Evolutionary conservation across 2,888 invertebrate genomes (phyloP).

Genomic region (Hypena proboscidalis): DNA sequence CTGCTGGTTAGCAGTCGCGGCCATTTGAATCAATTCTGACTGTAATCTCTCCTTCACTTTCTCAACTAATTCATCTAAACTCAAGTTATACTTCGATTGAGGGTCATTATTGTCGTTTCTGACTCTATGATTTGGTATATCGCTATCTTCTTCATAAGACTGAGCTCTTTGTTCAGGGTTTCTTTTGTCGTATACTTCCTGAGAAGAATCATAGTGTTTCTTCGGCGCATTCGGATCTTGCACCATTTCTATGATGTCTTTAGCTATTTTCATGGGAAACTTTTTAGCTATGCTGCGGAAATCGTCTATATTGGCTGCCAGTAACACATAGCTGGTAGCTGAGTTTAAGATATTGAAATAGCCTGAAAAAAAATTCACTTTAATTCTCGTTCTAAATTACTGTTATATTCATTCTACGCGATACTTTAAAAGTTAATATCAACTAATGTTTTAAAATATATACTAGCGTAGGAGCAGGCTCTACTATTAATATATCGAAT

Average conservation of each 20-base stretch:
- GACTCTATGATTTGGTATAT: too few species aligned
- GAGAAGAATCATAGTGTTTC: too few species aligned
- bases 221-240: not conserved
- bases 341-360: constrained; percentile 2
- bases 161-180: too few species aligned
- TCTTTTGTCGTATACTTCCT: too few species aligned
- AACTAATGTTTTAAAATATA: too few species aligned
- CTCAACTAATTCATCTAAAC: constrained; percentile 51
- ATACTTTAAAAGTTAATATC: too few species aligned
- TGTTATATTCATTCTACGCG: too few species aligned
- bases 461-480: too few species aligned
- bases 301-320: constrained; percentile 57
- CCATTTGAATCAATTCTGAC: constrained; percentile 22
- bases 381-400: too few species aligned
- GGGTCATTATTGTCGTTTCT: not conserved
- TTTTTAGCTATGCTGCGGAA: constrained; percentile 53
- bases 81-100: constrained; percentile 17
- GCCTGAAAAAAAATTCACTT: constrained; percentile 6
- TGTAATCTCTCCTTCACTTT: constrained; percentile 50
- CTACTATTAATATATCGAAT: too few species aligned
- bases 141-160: not conserved
- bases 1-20: not conserved
- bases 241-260: constrained; percentile 48
- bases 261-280: constrained; percentile 49
- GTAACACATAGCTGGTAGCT: constrained; percentile 36